These are phyloP conservation scores for Mastacembelus armatus DNA, from an alignment of 2,797 vertebrate genomes.

Conservation along the genomic window DNA sequence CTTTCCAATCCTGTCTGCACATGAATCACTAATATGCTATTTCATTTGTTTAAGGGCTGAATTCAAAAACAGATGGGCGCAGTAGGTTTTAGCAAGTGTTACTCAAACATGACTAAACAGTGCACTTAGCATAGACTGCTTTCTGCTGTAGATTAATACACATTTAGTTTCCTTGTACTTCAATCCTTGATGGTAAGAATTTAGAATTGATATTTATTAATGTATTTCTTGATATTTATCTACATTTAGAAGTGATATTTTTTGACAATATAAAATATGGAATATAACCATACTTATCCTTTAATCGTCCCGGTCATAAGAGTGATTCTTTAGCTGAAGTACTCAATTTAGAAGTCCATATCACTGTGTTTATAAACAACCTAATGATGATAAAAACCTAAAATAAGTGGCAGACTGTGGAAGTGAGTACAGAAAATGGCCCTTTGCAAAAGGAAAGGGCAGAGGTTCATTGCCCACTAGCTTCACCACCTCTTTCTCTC, in stretches of 20 bases:
- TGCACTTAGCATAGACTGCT: neutral
- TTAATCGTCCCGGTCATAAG: neutral
- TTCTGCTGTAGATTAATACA: slow-evolving; percentile 14
- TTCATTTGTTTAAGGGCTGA: too few species aligned
- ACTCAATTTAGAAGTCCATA: neutral
- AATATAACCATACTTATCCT: neutral
- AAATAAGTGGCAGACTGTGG: slow-evolving; percentile 7
- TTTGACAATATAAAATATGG: neutral
- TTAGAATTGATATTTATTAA: too few species aligned
- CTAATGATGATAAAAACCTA: neutral
- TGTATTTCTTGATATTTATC: too few species aligned
- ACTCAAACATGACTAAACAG: neutral
- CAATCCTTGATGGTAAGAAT: neutral
- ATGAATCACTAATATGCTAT: too few species aligned
- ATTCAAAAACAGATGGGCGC: too few species aligned
- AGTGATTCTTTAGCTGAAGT: neutral
- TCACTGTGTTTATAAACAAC: neutral
- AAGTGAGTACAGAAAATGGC: slow-evolving; percentile 27
- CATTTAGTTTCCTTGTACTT: neutral
- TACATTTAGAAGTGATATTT: neutral
- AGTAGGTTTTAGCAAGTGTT: too few species aligned
- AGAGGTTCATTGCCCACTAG: slow-evolving; percentile 45
- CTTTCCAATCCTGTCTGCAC: neutral
- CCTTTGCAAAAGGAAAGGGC: slow-evolving; percentile 20
- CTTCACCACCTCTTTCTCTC: slow-evolving; percentile 45